Percentiles rank a stretch among this genome's conserved stretches.
Evolutionary conservation across 37 sponge, comb jelly and placozoan genomes (phyloP).

Genomic region (Eunapius fragilis): DNA sequence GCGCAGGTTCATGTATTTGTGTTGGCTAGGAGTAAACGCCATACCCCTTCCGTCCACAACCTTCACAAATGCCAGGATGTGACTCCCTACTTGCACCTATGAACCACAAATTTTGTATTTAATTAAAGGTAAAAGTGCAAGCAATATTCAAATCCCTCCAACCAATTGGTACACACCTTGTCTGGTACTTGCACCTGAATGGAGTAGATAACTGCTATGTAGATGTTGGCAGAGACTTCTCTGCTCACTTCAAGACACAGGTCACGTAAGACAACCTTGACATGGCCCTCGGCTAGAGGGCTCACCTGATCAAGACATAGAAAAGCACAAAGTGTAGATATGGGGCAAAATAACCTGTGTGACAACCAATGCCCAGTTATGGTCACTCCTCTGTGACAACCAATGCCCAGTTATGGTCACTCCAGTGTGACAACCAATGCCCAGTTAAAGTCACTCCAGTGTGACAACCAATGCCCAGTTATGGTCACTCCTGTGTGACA

Average conservation of each 20-base stretch:
- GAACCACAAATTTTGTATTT: not conserved
- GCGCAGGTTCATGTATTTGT: slow-evolving; percentile 66
- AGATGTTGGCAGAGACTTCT: slow-evolving; percentile 11
- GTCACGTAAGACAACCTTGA: slow-evolving; percentile 47
- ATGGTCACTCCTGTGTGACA: no score
- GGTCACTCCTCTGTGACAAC: no score
- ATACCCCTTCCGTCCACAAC: slow-evolving; percentile 47
- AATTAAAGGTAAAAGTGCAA: no score
- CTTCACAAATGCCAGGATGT: slow-evolving; percentile 65
- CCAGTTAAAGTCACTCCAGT: no score
- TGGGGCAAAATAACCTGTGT: no score
- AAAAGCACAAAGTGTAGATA: not conserved
- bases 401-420: no score
- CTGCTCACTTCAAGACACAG: slow-evolving; percentile 60
- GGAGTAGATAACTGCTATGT: slow-evolving; percentile 53
- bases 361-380: no score
- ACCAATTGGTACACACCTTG: slow-evolving; percentile 47
- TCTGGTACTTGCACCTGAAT: slow-evolving; percentile 46
- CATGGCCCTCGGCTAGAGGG: slow-evolving; percentile 63
- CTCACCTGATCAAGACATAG: slow-evolving; percentile 13
- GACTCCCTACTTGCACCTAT: slow-evolving; percentile 71
- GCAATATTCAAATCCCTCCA: no score
- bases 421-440: no score
- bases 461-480: no score
- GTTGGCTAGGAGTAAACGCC: slow-evolving; percentile 68